phyloP scores from a whole-genome alignment of 2,797 vertebrate genomes.

The Bryconaethiops microstoma region DNA sequence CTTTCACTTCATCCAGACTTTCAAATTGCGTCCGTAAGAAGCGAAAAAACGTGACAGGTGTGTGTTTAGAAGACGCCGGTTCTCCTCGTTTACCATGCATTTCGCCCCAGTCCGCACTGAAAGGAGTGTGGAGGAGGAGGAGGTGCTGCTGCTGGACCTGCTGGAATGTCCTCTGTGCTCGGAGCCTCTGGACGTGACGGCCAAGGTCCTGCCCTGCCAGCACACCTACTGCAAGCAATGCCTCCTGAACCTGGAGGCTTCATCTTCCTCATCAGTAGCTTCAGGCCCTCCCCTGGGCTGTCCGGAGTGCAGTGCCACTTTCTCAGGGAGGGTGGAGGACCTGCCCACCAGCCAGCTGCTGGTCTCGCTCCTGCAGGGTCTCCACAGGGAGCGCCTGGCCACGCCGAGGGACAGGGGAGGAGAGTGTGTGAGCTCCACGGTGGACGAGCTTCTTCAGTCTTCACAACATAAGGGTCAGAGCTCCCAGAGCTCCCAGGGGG shows the following conservation, averaged over 20 bases:
- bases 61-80: too few relatives aligned
- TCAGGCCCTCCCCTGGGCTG: conserved; percentile 82
- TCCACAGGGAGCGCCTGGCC: conserved; percentile 63
- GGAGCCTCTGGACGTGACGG: conserved; percentile 85
- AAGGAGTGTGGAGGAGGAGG: conserved; percentile 76
- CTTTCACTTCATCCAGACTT: too few relatives aligned
- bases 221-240: conserved; percentile 93
- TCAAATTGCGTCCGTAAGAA: too few relatives aligned
- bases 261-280: background rate
- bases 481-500: conserved; percentile 38
- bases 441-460: conserved; percentile 69
- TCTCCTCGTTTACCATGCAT: conserved; percentile 2
- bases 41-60: too few relatives aligned
- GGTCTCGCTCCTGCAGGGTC: conserved; percentile 83
- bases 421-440: conserved; percentile 68
- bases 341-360: conserved; percentile 88
- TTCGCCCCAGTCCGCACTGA: conserved; percentile 4
- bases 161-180: conserved; percentile 91
- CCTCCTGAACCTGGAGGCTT: conserved; percentile 80
- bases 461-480: conserved; percentile 71
- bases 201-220: conserved; percentile 93
- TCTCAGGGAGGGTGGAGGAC: conserved; percentile 82
- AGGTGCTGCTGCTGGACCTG: conserved; percentile 81
- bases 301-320: conserved; percentile 84
- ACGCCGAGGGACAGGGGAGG: conserved; percentile 57